Conservation (phyloP, 2,797 vertebrate genomes). For the Epinephelus malabaricus region DNA sequence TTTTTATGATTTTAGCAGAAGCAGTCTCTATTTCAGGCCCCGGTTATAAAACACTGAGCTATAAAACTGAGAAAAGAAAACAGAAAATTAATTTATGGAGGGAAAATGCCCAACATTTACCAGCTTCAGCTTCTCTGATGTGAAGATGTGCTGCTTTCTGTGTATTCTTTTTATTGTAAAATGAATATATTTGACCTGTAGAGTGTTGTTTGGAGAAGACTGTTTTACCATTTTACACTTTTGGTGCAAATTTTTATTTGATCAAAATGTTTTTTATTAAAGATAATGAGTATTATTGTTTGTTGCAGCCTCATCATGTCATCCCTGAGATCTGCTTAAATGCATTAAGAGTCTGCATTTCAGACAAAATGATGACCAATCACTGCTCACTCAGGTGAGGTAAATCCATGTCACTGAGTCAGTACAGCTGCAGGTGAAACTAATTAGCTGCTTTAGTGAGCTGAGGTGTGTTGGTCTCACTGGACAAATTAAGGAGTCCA, state of each 20-base stretch:
- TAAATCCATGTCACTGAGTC: not conserved
- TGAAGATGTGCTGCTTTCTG: not conserved
- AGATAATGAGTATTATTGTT: not conserved
- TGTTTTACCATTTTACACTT: too few species aligned
- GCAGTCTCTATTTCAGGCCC: not conserved
- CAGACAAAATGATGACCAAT: not conserved
- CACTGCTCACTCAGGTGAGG: not conserved
- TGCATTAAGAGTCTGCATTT: not conserved
- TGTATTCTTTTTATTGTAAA: not conserved
- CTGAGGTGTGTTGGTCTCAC: not conserved
- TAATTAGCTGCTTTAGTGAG: slow-evolving; percentile 6
- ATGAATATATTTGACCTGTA: not conserved
- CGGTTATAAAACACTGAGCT: not conserved
- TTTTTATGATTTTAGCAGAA: not conserved
- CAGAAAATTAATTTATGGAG: not conserved
- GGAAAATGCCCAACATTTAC: not conserved
- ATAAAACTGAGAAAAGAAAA: not conserved
- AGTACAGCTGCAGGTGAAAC: slow-evolving; percentile 14
- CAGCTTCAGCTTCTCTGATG: too few species aligned
- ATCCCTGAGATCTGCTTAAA: not conserved
- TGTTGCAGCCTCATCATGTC: not conserved
- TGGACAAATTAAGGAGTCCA: not conserved
- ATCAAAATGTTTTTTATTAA: too few species aligned
- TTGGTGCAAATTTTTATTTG: too few species aligned
- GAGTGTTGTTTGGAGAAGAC: not conserved